phyloP scores from a whole-genome alignment of 2,113 vertebrate genomes.

The Pelobates fuscus region DNA sequence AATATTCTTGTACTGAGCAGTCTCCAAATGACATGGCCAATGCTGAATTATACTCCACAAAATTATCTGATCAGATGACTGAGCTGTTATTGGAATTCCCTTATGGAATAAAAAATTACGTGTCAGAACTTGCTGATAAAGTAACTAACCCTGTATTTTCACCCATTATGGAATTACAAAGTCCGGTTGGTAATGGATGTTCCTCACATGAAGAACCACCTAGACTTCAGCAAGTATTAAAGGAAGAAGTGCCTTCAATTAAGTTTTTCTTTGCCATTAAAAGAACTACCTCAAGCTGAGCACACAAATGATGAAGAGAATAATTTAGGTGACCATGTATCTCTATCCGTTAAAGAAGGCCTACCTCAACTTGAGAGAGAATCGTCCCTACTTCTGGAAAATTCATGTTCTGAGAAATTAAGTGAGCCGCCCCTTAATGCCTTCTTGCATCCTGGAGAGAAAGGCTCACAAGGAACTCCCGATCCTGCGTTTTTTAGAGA shows the following conservation, averaged over 20 bases:
- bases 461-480: too few relatives aligned
- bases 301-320: background rate
- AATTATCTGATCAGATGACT: slow-evolving; percentile 63
- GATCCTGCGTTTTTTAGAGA: too few relatives aligned
- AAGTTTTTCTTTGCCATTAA: too few relatives aligned
- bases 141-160: too few relatives aligned
- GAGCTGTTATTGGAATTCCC: slow-evolving; percentile 73
- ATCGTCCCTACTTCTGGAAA: background rate
- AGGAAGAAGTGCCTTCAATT: background rate
- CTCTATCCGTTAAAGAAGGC: background rate
- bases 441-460: too few relatives aligned
- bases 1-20: background rate
- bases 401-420: background rate
- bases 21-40: too few relatives aligned
- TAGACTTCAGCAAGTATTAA: background rate
- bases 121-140: background rate
- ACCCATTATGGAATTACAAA: too few relatives aligned
- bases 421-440: background rate
- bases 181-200: too few relatives aligned
- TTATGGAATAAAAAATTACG: slow-evolving; percentile 65
- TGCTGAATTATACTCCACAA: slow-evolving; percentile 18
- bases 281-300: too few relatives aligned
- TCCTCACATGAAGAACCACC: background rate
- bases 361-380: background rate
- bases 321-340: background rate